Base-by-base conservation (phyloP, 2,888 invertebrate species). In the Drosophila cognata region DNA sequence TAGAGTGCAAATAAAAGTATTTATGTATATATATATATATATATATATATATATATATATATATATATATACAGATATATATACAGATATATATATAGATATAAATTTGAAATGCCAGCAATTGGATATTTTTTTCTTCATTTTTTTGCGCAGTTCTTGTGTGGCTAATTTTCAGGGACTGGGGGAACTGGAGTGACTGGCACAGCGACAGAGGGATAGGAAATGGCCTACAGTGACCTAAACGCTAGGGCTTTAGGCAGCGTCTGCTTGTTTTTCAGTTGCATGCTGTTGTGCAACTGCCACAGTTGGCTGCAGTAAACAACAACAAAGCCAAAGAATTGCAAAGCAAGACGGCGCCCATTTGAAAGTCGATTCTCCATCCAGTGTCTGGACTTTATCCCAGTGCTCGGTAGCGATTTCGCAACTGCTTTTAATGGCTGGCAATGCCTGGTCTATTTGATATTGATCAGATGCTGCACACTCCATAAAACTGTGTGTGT, bases 381-480 rank as follows among this genome's bases (percentile, higher is more conserved):
- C 55, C 56, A 21, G 41, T 36, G 58, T 52, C 60, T 55, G 41
- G 71, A 43, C 58, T 57, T 50, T 21, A 48, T 55, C 29, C 65
- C 52, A 33, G 35, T 57, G n/a, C 29, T 31, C 31, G 36, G 38
- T 52, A 48, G 63, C 63, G 68, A 79, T 79, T 79, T 80, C 69
- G 86, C 84, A 85, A 83, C 62, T 69, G 41, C 53, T 64, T 63
- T 66, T 86, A 86, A 84, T 82, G 81, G 69, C 65, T 63, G 62
- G 51, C 70, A 52, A 56, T 65, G 77, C 48, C 63, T 70, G 66
- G 48, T 59, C 60, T 53, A 66, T 81, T 62, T 82, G 84, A 82
- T 86, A 81, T 69, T 84, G 72, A 86, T 82, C 82, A 82, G 87
- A 82, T 82, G 82, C 74, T 71, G 61, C 50, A 41, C 77, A 78